A percentile compares a stretch with the other conserved stretches of the same genome.
phyloP scores from a whole-genome alignment of 2,113 vertebrate genomes.

The Pungitius pungitius region DNA sequence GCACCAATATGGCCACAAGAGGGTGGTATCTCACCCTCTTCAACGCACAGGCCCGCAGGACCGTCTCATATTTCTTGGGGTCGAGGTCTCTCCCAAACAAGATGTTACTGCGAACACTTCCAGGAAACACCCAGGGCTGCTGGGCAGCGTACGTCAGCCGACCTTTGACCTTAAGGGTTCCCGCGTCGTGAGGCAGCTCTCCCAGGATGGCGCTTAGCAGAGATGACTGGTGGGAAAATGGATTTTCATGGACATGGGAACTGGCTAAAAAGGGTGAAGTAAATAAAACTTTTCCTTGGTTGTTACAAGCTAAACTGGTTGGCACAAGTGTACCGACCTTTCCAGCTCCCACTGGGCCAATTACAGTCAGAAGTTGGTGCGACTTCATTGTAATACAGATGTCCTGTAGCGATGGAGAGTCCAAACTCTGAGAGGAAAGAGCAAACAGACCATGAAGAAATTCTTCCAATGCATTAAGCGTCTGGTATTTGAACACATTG shows the following conservation, averaged over 20 bases:
- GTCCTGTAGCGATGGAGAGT: conserved; percentile 84
- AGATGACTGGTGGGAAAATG: conserved; percentile 80
- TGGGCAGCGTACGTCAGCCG: conserved; percentile 89
- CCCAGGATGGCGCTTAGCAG: conserved; percentile 88
- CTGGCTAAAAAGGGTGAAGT: not conserved
- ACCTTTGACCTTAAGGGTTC: conserved; percentile 81
- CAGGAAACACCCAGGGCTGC: conserved; percentile 94
- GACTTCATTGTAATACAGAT: conserved; percentile 83
- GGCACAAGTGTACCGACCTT: conserved; percentile 78
- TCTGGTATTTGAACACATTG: not conserved
- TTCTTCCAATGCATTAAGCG: not conserved
- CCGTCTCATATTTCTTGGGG: conserved; percentile 84
- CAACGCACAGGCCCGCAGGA: conserved; percentile 88
- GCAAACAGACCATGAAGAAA: not conserved
- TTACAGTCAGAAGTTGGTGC: conserved; percentile 85
- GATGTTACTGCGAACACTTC: conserved; percentile 91
- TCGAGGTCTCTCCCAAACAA: conserved; percentile 89
- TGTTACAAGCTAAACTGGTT: not conserved
- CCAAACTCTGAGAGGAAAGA: conserved; percentile 73
- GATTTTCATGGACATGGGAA: not conserved
- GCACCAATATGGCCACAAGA: not conserved
- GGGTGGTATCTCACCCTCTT: conserved; percentile 80
- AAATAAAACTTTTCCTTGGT: not conserved
- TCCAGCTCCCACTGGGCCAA: conserved; percentile 92
- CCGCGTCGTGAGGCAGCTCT: conserved; percentile 84